Evolutionary conservation across 2,113 vertebrate genomes (phyloP).

Genomic region (Reinhardtius hippoglossoides): DNA sequence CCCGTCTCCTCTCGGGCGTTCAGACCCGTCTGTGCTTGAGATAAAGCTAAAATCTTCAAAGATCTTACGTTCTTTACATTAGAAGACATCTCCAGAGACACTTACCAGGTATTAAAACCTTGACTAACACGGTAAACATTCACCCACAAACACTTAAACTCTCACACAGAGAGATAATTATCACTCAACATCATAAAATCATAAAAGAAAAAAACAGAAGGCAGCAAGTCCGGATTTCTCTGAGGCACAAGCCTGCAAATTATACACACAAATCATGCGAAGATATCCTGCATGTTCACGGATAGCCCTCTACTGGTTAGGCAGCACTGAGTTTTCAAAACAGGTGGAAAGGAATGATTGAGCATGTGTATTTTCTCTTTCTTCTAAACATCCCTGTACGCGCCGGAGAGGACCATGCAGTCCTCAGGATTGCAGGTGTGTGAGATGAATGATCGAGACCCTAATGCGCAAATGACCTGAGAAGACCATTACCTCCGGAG

Average conservation of each 20-base stretch:
- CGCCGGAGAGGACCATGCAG: slow-evolving; percentile 29
- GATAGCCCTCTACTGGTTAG: slow-evolving; percentile 20
- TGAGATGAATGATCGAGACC: slow-evolving; percentile 71
- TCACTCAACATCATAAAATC: slow-evolving; percentile 43
- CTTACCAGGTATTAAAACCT: background rate
- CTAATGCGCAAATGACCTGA: slow-evolving; percentile 78
- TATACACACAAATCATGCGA: slow-evolving; percentile 33
- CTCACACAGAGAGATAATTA: slow-evolving; percentile 32
- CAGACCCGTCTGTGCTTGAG: slow-evolving; percentile 38
- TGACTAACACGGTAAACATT: slow-evolving; percentile 24
- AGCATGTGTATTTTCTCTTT: slow-evolving; percentile 42
- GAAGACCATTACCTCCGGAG: slow-evolving; percentile 77
- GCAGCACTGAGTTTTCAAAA: slow-evolving; percentile 11
- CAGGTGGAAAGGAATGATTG: slow-evolving; percentile 44
- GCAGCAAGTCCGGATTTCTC: slow-evolving; percentile 33
- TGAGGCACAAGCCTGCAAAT: slow-evolving; percentile 30
- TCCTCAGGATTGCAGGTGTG: slow-evolving; percentile 56
- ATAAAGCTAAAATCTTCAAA: slow-evolving; percentile 49
- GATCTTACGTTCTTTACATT: slow-evolving; percentile 31
- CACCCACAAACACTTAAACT: background rate
- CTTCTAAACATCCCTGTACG: slow-evolving; percentile 20
- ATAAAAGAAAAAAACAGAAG: slow-evolving; percentile 32
- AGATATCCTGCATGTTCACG: slow-evolving; percentile 31
- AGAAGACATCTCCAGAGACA: background rate
- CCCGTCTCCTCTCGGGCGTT: slow-evolving; percentile 46